Percentiles rank a stretch among this genome's conserved stretches.
Conservation (phyloP, 2,888 invertebrate species). For the Morpho achilles region DNA sequence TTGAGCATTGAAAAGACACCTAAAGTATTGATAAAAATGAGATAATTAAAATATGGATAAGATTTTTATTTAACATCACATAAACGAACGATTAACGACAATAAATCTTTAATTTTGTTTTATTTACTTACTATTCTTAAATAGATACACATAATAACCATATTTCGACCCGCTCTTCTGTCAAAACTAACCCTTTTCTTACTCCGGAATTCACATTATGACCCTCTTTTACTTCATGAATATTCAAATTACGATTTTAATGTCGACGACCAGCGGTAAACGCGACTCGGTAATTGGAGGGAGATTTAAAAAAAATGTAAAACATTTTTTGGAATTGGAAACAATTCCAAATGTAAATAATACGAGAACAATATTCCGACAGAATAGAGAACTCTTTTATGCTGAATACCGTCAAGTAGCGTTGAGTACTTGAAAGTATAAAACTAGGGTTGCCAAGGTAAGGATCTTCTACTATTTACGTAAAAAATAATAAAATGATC, state of each 20-base stretch:
- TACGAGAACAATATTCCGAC: constrained; percentile 25
- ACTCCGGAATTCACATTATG: constrained; percentile 23
- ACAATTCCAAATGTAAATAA: constrained; percentile 28
- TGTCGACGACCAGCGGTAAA: constrained; percentile 19
- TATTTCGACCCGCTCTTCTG: constrained; percentile 11
- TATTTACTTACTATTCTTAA: not conserved
- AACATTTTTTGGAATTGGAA: constrained; percentile 19
- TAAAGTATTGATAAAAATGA: too few relatives aligned
- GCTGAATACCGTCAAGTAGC: constrained; percentile 35
- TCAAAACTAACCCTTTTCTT: constrained; percentile 23
- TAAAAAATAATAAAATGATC: too few relatives aligned
- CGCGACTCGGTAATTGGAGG: constrained; percentile 18
- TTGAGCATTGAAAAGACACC: too few relatives aligned
- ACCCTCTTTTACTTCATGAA: constrained; percentile 25
- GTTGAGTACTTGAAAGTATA: constrained; percentile 29
- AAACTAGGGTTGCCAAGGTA: constrained; percentile 15
- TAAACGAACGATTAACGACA: too few relatives aligned
- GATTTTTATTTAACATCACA: too few relatives aligned
- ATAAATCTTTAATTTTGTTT: too few relatives aligned
- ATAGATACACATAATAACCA: not conserved
- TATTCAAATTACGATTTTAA: constrained; percentile 28
- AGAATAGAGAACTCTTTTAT: constrained; percentile 34
- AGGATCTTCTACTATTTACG: too few relatives aligned
- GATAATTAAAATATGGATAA: too few relatives aligned
- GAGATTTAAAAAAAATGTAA: constrained; percentile 17